Base-by-base conservation (phyloP, 2,797 vertebrate genomes). In the Intellagama lesueurii region DNA sequence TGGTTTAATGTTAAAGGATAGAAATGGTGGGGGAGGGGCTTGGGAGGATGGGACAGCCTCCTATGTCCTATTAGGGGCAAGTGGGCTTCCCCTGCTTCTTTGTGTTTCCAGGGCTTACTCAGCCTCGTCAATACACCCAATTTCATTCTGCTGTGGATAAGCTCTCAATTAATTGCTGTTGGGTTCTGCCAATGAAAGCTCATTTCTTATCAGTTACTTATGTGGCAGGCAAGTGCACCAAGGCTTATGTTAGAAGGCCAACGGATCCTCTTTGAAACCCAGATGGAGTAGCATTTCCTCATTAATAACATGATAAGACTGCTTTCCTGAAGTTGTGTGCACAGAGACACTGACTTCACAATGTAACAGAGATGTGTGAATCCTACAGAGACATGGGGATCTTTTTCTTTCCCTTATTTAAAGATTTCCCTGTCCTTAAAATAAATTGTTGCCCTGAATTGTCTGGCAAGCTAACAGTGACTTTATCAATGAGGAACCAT, bases 191-290 rank as follows among this genome's bases (percentile, higher is more conserved):
- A 93, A 92, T 92, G 93, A 94, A 95, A 92, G 92, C 93, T 93
- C 93, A 93, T 96, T 95, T 95, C 91, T 95, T 95, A 92, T 89
- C 16, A 64, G 83, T 49, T 86, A 85, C 73, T 49, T 94, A 92
- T 76, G 78, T 92, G 85, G 75, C 85, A 69, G 66, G 85, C 91
- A 91, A 90, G 82, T 91, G 93, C 92, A 94, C 94, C 30, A 94
- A 35, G 1, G 93, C 91, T 94, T 95, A 95, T 93, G 92, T 95
- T 95, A 94, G 92, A 94, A 95, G 93, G 93, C 91, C 92, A 91
- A 94, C 81, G 94, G 87, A 75, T 93, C 93, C 95, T 95, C 94
- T 90, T 88, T 95, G 94, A 95, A 88, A 91, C 87, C 86, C 85
- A 90, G 92, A 91, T 85, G 30, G 85, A 88, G 91, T 78, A 69